Evolutionary conservation across 2,113 vertebrate genomes (phyloP), one percentile per base, ranked within the genome.

Genomic region (Perca fluviatilis): DNA sequence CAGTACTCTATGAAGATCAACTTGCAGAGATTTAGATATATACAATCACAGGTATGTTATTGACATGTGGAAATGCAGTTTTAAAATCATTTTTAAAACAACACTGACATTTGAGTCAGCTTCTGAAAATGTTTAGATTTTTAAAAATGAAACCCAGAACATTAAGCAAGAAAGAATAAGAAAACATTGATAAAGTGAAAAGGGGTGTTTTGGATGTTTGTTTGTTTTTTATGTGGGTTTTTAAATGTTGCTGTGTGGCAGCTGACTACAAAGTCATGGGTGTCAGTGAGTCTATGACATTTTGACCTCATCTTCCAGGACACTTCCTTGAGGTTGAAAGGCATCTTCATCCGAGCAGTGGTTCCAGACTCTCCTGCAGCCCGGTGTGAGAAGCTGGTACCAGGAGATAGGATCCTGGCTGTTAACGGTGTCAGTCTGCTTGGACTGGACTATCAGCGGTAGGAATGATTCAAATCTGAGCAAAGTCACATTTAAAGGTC

Each of bases 331-430:
- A 92, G 86, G 64, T 79, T 86, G 64, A 94, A 85, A 40, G 95
- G 96, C 40, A 88, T 96, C 84, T 95, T 95, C 72, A 93, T 96
- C 69, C 90, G 91, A 8, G 90, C 94, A 0, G 91, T 96, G 70
- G 88, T 95, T 13, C 95, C 95, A 8, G 94, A 95, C 62, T 95
- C 94, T 36, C 94, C 96, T 2, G 95, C 95, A 15, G 93, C 92
- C 21, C 89, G 65, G 8, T 90, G 92, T 73, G 66, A 90, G 77
- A 92, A 77, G 74, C 87, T 96, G 79, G 73, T 30, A 33, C 86
- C 92, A 18, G 95, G 95, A 19, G 95, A 96, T 90, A 65, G 89
- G 49, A 95, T 96, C 78, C 90, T 96, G 86, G 95, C 96, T 12
- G 93, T 96, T 4, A 96, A 96, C 6, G 96, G 95, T 58, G 81